Evolutionary conservation across 2,888 invertebrate genomes (phyloP), one percentile per base, ranked within the genome.

Genomic region (Neelides folsomi): DNA sequence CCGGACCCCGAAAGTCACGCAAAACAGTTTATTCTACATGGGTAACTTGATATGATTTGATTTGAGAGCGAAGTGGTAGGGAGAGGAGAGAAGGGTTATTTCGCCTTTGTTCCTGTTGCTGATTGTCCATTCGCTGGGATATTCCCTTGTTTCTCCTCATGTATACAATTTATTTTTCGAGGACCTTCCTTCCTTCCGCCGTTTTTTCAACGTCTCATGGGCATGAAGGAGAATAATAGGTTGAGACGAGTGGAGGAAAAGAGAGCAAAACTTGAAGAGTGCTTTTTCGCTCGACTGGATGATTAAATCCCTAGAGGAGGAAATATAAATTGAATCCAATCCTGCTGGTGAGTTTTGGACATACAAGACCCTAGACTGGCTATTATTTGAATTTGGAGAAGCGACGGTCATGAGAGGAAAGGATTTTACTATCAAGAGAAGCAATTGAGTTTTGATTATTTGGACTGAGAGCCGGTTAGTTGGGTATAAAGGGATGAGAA

Each of bases 201-300:
- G 15, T 34, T 35, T 19, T 20, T 35, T 47, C 47, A 34, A 27
- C 37, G 35, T 47, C 16, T 37, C 36, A 18, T 18, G 13, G 13
- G 41, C 15, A 38, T 41, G 19, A 49, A 49, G 40, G 20, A 27
- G 49, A 41, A 43, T 35, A 43, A 16, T 45, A 16, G 45, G n/a
- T 7, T n/a, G 35, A 45, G 13, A n/a, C 16, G 16, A 20, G 13
- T 27, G 27, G 27, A 27, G 27, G 27, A 13, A 13, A 36, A 42
- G 44, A 52, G 43, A 13, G 52, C 45, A 51, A 49, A 51, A 51
- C 51, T 54, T 52, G 55, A 56, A 54, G 52, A 40, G 39, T 49
- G 54, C 54, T 57, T 57, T 57, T 55, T 44, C 57, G 54, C 53
- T 54, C 47, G 48, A 49, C 44, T 53, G 53, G 44, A 18, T 49